phyloP scores from a whole-genome alignment of 2,888 invertebrate species.

The Anoncus sp. region DNA sequence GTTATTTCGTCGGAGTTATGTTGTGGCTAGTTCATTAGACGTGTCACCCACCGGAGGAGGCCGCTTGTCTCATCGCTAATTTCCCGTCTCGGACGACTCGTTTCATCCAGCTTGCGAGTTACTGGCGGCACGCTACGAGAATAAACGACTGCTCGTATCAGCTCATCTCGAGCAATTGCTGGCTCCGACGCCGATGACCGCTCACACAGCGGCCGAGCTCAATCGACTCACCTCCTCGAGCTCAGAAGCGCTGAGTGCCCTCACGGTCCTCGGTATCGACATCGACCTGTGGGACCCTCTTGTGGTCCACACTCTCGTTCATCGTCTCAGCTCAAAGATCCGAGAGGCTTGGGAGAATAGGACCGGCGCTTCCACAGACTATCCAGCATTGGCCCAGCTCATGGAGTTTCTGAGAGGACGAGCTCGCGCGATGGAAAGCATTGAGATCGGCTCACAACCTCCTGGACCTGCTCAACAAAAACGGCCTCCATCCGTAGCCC shows the following conservation, averaged over 20 bases:
- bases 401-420: no score
- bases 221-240: not conserved
- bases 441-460: not conserved
- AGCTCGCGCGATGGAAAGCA: not conserved
- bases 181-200: not conserved
- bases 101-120: conserved; percentile 16
- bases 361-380: not conserved
- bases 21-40: no score
- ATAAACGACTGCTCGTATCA: conserved; percentile 4
- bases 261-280: not conserved
- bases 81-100: conserved; percentile 9
- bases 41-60: no score
- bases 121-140: conserved; percentile 14
- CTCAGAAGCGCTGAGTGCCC: conserved; percentile 25
- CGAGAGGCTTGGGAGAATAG: conserved; percentile 33
- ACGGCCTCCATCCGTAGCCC: not conserved
- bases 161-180: conserved; percentile 19
- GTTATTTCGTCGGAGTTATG: no score
- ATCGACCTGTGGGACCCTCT: not conserved
- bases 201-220: not conserved
- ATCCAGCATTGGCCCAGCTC: no score
- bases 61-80: not conserved
- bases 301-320: not conserved
- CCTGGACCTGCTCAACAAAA: not conserved
- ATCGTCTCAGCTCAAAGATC: not conserved